Percentiles rank a stretch among this genome's conserved stretches.
Conservation (phyloP, 2,113 vertebrate genomes). For the Solea senegalensis region DNA sequence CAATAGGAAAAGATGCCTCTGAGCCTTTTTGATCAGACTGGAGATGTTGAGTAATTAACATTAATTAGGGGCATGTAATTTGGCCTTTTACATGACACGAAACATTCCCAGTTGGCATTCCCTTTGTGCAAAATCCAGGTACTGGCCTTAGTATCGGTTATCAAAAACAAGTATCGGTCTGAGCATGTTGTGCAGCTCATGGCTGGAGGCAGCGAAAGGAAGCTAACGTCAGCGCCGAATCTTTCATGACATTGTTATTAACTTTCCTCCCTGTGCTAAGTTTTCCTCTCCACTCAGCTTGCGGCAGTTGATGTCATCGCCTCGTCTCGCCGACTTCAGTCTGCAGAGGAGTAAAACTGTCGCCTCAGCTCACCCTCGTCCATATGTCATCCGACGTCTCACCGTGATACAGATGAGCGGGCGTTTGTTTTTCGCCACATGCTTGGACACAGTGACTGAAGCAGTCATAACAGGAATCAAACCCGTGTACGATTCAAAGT, state of each 20-base stretch:
- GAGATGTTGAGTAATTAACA: too few species aligned
- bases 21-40: too few species aligned
- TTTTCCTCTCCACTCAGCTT: slow-evolving; percentile 36
- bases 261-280: slow-evolving; percentile 31
- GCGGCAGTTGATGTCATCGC: slow-evolving; percentile 48
- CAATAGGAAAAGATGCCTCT: too few species aligned
- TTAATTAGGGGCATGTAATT: too few species aligned
- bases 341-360: background rate
- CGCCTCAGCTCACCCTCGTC: slow-evolving; percentile 30
- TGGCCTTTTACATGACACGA: too few species aligned
- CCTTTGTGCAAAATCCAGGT: too few species aligned
- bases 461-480: background rate
- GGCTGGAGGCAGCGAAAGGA: slow-evolving; percentile 46
- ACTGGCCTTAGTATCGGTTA: too few species aligned
- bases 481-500: background rate
- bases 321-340: slow-evolving; percentile 8
- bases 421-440: background rate
- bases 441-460: background rate
- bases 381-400: background rate
- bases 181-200: background rate
- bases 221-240: slow-evolving; percentile 32
- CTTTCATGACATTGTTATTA: slow-evolving; percentile 44
- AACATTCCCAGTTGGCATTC: too few species aligned
- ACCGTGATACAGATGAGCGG: background rate
- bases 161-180: background rate